Evolutionary conservation across 2,113 vertebrate species (phyloP).

Genomic region (Gobiocypris rarus): DNA sequence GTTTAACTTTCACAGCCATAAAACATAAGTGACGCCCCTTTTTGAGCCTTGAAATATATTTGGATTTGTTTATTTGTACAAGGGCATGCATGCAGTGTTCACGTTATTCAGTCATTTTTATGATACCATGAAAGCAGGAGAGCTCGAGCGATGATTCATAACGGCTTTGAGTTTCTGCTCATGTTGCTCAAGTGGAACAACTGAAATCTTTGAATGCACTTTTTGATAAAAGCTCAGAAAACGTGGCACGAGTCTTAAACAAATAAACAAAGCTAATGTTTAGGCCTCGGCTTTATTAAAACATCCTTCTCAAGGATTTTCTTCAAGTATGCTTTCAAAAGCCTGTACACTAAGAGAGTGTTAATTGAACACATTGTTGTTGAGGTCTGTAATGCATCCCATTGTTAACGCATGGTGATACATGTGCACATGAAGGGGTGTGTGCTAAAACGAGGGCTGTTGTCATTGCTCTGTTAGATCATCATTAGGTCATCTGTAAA

Average conservation of each 20-base stretch:
- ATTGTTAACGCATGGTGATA: constrained; percentile 21
- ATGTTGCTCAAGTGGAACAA: too few species aligned
- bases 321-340: neutral
- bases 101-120: constrained; percentile 48
- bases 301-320: neutral
- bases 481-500: constrained; percentile 63
- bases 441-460: constrained; percentile 28
- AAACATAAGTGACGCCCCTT: constrained; percentile 38
- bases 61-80: constrained; percentile 60
- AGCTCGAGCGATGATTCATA: too few species aligned
- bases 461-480: constrained; percentile 45
- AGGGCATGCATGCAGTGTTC: constrained; percentile 33
- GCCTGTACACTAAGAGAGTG: neutral
- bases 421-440: constrained; percentile 32
- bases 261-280: neutral
- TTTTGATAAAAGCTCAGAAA: neutral
- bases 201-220: neutral
- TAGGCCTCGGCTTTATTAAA: constrained; percentile 1
- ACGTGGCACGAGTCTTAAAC: neutral
- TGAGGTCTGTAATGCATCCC: neutral
- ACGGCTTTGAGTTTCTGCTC: too few species aligned
- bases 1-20: constrained; percentile 51
- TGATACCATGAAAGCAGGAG: constrained; percentile 24
- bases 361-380: neutral
- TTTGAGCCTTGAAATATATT: constrained; percentile 27